Base-by-base conservation (phyloP, 1,140 invertebrate species). In the Procambarus clarkii region DNA sequence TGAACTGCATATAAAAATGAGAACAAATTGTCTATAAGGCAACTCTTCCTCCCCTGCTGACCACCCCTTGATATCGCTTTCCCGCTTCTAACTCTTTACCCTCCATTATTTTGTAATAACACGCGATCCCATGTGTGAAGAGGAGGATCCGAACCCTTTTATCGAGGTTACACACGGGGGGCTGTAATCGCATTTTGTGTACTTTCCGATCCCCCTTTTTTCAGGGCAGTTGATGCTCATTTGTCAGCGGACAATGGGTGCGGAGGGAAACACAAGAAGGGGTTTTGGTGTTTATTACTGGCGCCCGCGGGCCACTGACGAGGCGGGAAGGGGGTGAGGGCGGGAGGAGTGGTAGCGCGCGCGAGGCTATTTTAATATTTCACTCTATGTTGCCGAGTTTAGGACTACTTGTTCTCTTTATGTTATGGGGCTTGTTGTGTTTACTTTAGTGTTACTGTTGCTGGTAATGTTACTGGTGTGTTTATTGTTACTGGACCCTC, bases 101-200 rank as follows among this genome's bases (percentile, higher is more conserved):
- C 86, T 79, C 86, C 45, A 87, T 87, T 87, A 87, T 87, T 87
- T 78, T 80, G 77, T 79, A 77, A 79, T 87, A 87, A 87, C 86
- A 87, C 86, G 86, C 86, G 86, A 79, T 87, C 86, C 86, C 86
- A 44, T 87, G 77, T 69, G 77, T 48, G 50, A 80, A 80, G 77
- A 77, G 69, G 82, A 79, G 54, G 86, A 80, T 87, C 86, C 76
- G 44, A 87, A 87, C 86, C 86, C 76, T 87, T 87, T 81, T 87
- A 87, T 87, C 74, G 86, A 78, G 54, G 77, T 79, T 60, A 87
- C 76, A 87, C 86, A 78, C 18, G 46, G 83, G 86, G 74, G 24
- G 50, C 44, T 80, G 34, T 87, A 87, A 87, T 87, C 86, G 58
- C 86, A 79, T 87, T 87, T 78, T 87, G 86, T 87, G 74, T 87